Conservation (phyloP, 2,797 vertebrate genomes). For the Danio choprae region DNA sequence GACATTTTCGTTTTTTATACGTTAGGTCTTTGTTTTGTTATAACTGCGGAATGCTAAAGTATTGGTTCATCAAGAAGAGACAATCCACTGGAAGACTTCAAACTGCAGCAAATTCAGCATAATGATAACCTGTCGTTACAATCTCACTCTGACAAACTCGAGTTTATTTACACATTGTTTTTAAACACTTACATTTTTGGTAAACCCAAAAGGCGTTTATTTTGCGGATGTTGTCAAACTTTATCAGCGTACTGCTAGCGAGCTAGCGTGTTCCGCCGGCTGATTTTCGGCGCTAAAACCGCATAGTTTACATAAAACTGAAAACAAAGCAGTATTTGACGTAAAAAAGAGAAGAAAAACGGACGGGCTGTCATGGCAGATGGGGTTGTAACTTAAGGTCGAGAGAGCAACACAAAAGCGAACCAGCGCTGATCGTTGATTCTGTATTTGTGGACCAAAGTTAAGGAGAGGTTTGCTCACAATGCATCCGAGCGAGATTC, state of each 20-base stretch:
- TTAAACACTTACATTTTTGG: background rate
- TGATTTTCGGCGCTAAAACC: slow-evolving; percentile 9
- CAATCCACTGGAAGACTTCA: background rate
- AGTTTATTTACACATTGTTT: background rate
- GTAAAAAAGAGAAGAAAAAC: background rate
- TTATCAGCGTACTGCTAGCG: slow-evolving; percentile 31
- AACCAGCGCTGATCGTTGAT: slow-evolving; percentile 10
- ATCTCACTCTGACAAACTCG: slow-evolving; percentile 5
- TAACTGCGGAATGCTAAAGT: background rate
- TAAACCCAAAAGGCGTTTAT: slow-evolving; percentile 1
- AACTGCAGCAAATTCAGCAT: background rate
- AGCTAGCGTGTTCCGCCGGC: slow-evolving; percentile 40
- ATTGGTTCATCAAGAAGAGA: background rate
- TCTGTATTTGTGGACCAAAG: slow-evolving; percentile 23
- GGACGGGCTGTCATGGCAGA: slow-evolving; percentile 11
- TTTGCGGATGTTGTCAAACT: slow-evolving; percentile 32
- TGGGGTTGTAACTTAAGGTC: background rate
- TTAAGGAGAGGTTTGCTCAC: slow-evolving; percentile 23
- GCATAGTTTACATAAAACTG: background rate
- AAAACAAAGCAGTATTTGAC: background rate
- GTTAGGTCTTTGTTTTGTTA: background rate
- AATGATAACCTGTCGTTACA: slow-evolving; percentile 5
- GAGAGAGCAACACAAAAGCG: background rate
- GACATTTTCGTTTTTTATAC: background rate
- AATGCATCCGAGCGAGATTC: slow-evolving; percentile 6